Conservation (phyloP, 2,113 vertebrate species). For the Perca flavescens region DNA sequence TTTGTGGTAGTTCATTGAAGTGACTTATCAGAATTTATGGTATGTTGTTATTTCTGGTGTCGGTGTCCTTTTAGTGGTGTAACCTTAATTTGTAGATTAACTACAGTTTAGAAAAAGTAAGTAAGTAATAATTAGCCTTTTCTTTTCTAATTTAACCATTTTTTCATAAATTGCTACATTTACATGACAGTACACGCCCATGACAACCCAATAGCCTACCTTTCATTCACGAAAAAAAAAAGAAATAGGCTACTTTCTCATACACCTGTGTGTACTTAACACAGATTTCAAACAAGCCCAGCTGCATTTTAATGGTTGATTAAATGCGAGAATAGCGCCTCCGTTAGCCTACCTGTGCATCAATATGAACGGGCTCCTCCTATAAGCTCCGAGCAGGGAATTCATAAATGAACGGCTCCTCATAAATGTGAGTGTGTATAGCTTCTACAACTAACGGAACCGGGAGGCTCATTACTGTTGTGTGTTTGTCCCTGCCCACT, state of each 20-base stretch:
- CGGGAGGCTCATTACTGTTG: background rate
- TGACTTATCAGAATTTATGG: background rate
- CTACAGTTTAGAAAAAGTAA: background rate
- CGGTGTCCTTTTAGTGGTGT: background rate
- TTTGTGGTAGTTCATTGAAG: background rate
- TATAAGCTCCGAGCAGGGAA: background rate
- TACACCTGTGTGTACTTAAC: background rate
- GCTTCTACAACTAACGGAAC: constrained; percentile 15
- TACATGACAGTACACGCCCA: constrained; percentile 43
- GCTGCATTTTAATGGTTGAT: background rate
- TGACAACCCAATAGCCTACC: background rate
- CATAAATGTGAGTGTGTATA: background rate
- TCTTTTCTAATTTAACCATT: background rate
- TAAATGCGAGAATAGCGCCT: background rate
- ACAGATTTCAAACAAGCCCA: background rate
- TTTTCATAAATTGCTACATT: background rate
- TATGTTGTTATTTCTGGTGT: background rate
- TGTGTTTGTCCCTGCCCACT: background rate
- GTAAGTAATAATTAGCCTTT: background rate
- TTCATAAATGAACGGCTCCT: constrained; percentile 7
- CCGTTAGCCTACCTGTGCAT: constrained; percentile 49
- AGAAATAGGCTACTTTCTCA: background rate
- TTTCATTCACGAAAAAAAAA: background rate
- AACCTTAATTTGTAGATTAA: too few relatives aligned
- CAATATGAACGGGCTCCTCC: constrained; percentile 40